Base-by-base conservation (phyloP, 1,140 invertebrate genomes). In the Hesperophylax magnus region DNA sequence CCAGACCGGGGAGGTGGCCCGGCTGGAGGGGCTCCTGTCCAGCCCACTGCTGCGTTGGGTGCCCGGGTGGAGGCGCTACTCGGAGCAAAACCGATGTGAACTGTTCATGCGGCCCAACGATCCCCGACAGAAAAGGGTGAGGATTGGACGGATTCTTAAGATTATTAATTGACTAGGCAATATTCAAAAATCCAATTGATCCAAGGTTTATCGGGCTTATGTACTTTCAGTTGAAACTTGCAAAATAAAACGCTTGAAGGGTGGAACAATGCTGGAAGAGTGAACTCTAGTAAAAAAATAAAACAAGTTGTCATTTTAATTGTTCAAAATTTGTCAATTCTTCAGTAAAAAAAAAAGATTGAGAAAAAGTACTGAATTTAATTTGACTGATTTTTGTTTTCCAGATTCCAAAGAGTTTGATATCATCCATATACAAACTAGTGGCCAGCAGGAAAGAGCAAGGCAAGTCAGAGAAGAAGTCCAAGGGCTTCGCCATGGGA, bases 11-110 rank as follows among this genome's bases (percentile, higher is more conserved):
- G 86, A 96, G 20, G 94, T 96, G 1, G 94, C 94, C 0, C 93
- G 96, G 81, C 87, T 97, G 24, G 95, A 97, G 86, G 94, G 93
- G 74, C 93, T 96, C 90, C 89, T 97, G 60, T 96, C 97, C 86
- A 96, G 95, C 2, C 92, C 92, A 15, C 84, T 96, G 47, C 85
- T 95, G 52, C 90, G 93, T 47, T 93, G 92, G 83, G 91, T 92
- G 0, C 95, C 95, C 0, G 88, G 87, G 39, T 92, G 91, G 75
- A 85, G 96, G 14, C 89, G 95, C 22, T 88, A 90, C 4, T 93
- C 93, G 14, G 93, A 94, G 1, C 92, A 94, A 6, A 93, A 94
- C 86, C 92, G 94, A 71, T 93, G 93, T 75, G 91, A 92, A 5
- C 91, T 95, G 31, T 93, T 93, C 82, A 92, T 95, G 56, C 89